A percentile compares a stretch with the other conserved stretches of the same genome.
phyloP scores from a whole-genome alignment of 2,797 vertebrate species.

The Diplodus puntazzo region DNA sequence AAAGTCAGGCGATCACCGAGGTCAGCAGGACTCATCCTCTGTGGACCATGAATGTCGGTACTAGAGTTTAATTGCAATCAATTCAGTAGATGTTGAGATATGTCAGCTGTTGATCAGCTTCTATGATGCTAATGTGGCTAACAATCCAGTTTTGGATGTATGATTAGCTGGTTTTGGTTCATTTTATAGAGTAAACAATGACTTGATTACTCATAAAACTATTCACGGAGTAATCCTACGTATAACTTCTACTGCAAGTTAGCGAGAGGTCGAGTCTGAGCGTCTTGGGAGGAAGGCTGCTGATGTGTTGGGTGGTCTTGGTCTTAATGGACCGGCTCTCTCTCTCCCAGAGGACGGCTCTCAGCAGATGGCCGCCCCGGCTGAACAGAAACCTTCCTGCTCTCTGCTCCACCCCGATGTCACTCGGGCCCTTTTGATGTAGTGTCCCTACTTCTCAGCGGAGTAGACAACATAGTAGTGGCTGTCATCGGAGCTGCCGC shows the following conservation, averaged over 20 bases:
- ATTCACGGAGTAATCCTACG: neutral
- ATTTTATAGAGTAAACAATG: neutral
- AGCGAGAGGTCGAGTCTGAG: neutral
- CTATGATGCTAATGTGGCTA: neutral
- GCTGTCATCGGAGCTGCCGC: conserved; percentile 28
- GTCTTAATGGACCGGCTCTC: conserved; percentile 30
- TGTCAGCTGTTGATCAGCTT: too few species aligned
- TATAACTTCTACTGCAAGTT: neutral
- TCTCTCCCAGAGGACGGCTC: conserved; percentile 45
- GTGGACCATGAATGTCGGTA: too few species aligned
- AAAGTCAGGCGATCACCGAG: neutral
- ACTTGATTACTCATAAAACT: neutral
- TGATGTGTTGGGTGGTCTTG: conserved; percentile 50
- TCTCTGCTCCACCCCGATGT: conserved; percentile 51
- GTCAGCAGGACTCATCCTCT: neutral
- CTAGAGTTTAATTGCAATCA: neutral
- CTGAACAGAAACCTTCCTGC: conserved; percentile 30
- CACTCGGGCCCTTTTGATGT: conserved; percentile 48
- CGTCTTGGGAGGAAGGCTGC: neutral
- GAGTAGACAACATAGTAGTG: conserved; percentile 13
- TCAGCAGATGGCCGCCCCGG: conserved; percentile 56
- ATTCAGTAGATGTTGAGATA: neutral
- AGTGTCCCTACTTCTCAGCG: conserved; percentile 9
- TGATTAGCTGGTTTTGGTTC: neutral
- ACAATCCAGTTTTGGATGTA: neutral